These are phyloP conservation scores for Cephus runcator DNA, from an alignment of 2,888 invertebrate genomes.

Conservation along the genomic window DNA sequence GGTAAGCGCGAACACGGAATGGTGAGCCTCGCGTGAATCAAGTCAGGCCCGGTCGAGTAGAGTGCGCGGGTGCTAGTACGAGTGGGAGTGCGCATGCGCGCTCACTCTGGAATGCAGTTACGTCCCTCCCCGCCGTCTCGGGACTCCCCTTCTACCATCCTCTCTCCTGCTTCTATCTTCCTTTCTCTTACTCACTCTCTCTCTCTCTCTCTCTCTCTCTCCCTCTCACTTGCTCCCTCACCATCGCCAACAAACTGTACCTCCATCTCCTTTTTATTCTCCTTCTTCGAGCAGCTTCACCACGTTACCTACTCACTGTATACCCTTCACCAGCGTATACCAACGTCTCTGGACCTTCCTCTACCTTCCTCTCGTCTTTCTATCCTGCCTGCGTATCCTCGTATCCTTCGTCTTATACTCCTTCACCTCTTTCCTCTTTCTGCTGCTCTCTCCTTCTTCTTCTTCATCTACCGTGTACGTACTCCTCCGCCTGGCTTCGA, in stretches of 20 bases:
- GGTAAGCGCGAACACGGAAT: not conserved
- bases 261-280: not conserved
- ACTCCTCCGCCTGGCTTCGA: constrained; percentile 12
- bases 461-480: constrained; percentile 29
- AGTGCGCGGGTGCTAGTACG: constrained; percentile 47
- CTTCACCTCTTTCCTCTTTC: not conserved
- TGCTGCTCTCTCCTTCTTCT: constrained; percentile 8
- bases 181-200: constrained; percentile 33
- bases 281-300: not conserved
- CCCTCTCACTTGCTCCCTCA: constrained; percentile 21
- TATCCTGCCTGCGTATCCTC: not conserved
- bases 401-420: not conserved
- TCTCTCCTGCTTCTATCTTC: constrained; percentile 19
- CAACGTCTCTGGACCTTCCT: not conserved
- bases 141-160: constrained; percentile 8
- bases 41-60: constrained; percentile 21
- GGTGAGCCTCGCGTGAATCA: constrained; percentile 2
- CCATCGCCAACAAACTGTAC: not conserved
- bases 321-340: not conserved
- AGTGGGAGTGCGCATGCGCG: constrained; percentile 38
- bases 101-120: constrained; percentile 35
- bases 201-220: constrained; percentile 25
- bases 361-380: not conserved
- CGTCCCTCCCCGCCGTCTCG: constrained; percentile 2
- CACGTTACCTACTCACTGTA: not conserved